Evolutionary conservation across 2,113 vertebrate genomes (phyloP).

Genomic region (Ia io): DNA sequence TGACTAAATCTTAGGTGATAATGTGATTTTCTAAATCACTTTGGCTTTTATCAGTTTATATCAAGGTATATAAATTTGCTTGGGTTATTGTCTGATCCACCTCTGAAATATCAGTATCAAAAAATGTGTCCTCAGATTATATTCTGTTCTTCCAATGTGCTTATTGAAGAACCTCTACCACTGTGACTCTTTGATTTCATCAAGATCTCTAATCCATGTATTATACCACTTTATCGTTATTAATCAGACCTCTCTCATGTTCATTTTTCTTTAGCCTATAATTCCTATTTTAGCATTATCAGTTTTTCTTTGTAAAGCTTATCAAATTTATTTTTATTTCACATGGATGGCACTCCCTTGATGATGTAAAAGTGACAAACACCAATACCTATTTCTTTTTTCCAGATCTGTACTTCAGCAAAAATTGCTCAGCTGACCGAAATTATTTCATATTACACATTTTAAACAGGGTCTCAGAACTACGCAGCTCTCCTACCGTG

Average conservation of each 20-base stretch:
- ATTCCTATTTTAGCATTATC: neutral
- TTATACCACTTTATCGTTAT: neutral
- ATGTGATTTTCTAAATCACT: neutral
- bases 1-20: neutral
- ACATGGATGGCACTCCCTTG: neutral
- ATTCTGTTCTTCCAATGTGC: neutral
- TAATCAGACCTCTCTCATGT: neutral
- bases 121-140: neutral
- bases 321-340: neutral
- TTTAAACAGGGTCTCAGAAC: neutral
- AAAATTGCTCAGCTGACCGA: neutral
- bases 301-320: neutral
- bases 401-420: neutral
- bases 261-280: neutral
- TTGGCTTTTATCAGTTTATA: neutral
- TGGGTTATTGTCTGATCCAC: neutral
- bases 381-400: neutral
- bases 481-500: neutral
- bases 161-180: neutral
- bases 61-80: neutral
- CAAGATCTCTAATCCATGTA: neutral
- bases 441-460: neutral
- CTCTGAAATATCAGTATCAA: neutral
- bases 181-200: neutral
- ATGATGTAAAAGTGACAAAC: neutral